Base-by-base conservation (phyloP, 2,113 vertebrate species). In the Microcebus tavaratra region DNA sequence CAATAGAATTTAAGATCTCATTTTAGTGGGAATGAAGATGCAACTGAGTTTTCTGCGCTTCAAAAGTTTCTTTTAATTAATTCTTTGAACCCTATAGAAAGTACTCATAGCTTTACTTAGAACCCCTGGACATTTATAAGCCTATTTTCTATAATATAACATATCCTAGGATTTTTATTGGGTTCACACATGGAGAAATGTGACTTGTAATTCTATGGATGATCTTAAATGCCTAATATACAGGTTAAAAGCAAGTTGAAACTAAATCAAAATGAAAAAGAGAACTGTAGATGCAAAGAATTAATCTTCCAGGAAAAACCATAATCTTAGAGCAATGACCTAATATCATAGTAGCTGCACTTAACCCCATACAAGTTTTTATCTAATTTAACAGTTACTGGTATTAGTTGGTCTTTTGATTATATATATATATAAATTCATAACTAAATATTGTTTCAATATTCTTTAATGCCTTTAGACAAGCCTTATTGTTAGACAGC, bases 1-100 rank as follows among this genome's bases (percentile, higher is more conserved):
- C 97, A 90, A 42, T 81, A 97, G 90, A 97, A 96, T 96, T 97
- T 97, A 97, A 97, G 96, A 85, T 81, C 78, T 91, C 86, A 18
- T 85, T 90, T 90, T 63, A 85, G 57, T 63, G 97, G 0, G 0
- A 82, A 98, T 21, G 17, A 75, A 83, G 92, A 36, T 34, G 13
- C 53, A 85, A 21, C 7, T 68, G 57, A 67, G 3, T 91, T 50
- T 93, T 78, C 70, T 89, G 5, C 59, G 14, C 25, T 94, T 84
- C 67, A 11, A 67, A 95, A 90, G 3, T 92, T 97, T 97, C 87
- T 94, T 97, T 91, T 45, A 50, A 50, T 36, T 90, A 97, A 94
- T 5, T 31, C 95, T 88, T 97, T 84, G 95, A 86, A n/a, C 91
- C 81, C 67, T 45, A 13, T 17, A 90, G 82, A 65, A 82, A 83